Evolutionary conservation across 53 echinoderm and acorn worm species (phyloP).

Genomic region (Paracentrotus lividus): DNA sequence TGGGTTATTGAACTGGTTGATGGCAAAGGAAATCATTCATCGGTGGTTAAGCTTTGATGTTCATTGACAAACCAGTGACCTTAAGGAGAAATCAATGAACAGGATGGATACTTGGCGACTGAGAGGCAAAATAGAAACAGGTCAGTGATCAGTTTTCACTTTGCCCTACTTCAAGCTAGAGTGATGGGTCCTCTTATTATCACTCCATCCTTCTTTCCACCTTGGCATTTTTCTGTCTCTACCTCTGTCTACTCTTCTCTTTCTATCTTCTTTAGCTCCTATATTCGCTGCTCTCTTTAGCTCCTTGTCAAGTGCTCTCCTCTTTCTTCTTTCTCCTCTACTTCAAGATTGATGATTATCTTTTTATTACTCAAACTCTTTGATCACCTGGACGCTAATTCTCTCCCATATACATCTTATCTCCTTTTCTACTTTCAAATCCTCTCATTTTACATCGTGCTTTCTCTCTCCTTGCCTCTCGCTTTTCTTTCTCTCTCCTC

Average conservation of each 20-base stretch:
- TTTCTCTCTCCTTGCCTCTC: too few species aligned
- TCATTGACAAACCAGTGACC: slow-evolving; percentile 52
- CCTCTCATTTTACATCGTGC: too few species aligned
- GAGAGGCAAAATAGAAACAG: slow-evolving; percentile 23
- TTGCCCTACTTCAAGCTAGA: slow-evolving; percentile 8
- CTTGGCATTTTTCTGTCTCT: not conserved
- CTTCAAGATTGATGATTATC: too few species aligned
- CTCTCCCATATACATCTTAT: too few species aligned
- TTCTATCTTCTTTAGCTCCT: too few species aligned
- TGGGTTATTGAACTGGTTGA: not conserved
- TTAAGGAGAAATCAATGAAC: slow-evolving; percentile 10
- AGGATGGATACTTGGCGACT: not conserved
- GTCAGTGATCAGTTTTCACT: slow-evolving; percentile 43
- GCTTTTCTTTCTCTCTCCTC: too few species aligned
- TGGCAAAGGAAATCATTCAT: not conserved
- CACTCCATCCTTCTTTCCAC: not conserved
- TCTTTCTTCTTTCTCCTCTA: not conserved
- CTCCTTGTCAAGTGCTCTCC: not conserved
- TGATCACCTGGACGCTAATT: too few species aligned
- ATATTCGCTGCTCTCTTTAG: too few species aligned
- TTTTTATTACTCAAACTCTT: too few species aligned
- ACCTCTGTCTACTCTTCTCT: not conserved
- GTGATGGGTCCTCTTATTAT: not conserved
- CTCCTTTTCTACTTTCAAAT: too few species aligned
- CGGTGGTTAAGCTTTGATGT: slow-evolving; percentile 44